Conservation (phyloP, 2,888 invertebrate genomes). For the Plagodis pulveraria region DNA sequence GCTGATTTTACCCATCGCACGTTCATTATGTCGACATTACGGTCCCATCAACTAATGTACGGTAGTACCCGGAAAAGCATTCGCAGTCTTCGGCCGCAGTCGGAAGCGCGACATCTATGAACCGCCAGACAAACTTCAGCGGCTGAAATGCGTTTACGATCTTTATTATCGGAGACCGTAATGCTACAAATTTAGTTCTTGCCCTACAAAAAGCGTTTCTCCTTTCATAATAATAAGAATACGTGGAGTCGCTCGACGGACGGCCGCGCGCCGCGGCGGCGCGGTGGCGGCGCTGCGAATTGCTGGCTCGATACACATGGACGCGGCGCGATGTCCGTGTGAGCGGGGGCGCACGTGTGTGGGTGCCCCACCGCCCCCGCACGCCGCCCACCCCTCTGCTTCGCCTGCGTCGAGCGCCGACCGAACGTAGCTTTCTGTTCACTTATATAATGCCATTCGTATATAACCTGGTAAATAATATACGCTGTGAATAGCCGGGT, state of each 20-base stretch:
- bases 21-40: slow-evolving; percentile 44
- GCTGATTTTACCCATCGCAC: slow-evolving; percentile 42
- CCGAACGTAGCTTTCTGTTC: slow-evolving; percentile 82
- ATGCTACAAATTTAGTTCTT: slow-evolving; percentile 84
- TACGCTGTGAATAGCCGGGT: slow-evolving; percentile 79
- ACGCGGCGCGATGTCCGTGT: slow-evolving; percentile 57
- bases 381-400: slow-evolving; percentile 35
- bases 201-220: slow-evolving; percentile 86
- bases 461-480: slow-evolving; percentile 80
- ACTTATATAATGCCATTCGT: slow-evolving; percentile 82
- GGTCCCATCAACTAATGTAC: slow-evolving; percentile 47
- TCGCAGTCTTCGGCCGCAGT: slow-evolving; percentile 37
- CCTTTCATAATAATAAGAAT: slow-evolving; percentile 87
- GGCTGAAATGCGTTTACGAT: slow-evolving; percentile 81
- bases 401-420: slow-evolving; percentile 38
- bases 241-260: slow-evolving; percentile 78
- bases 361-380: slow-evolving; percentile 38
- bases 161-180: slow-evolving; percentile 80
- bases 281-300: slow-evolving; percentile 56
- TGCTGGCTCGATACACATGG: slow-evolving; percentile 76
- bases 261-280: slow-evolving; percentile 74
- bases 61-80: slow-evolving; percentile 50
- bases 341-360: slow-evolving; percentile 49
- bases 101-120: slow-evolving; percentile 81
- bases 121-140: slow-evolving; percentile 75